Evolutionary conservation across 35 echinoderm and acorn worm genomes (phyloP), one percentile per base, ranked within the genome.

Genomic region (Hemicentrotus pulcherrimus): DNA sequence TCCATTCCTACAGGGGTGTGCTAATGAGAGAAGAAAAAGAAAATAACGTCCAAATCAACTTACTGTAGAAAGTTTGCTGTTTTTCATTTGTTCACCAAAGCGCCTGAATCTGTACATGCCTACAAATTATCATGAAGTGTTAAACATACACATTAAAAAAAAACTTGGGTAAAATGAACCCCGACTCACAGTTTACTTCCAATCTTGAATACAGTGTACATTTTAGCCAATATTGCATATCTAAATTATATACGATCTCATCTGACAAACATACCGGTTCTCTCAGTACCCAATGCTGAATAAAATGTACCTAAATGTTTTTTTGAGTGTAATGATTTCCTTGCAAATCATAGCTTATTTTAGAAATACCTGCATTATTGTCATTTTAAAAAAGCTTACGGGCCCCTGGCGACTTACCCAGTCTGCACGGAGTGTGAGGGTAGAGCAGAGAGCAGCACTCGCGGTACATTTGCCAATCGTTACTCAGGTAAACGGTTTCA

Each of bases 1-100:
- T 9, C 97, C 97, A 86, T 97, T 95, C 30, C 96, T 48, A 50
- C 97, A 97, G 24, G 97, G 97, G 47, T 91, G 95, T 28, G 96
- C 97, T 97, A 91, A 50, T 65, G 47, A 48, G 47, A 50, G 32
- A 58, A 24, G 31, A 95, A 12, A 32, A 92, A 46, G 31, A 92
- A 65, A 92, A 41, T 41, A 41, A 41, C 35, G 35, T 12, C 24
- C 86, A 86, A 22, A 18, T 12, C 22, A 22, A 22, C 22, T 19
- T 12, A 86, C 4, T 31, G 12, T n/a, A 86, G 35, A 41, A 41
- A 41, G 35, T 41, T 41, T 3, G 35, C 35, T 41, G 35, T 41
- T 41, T 41, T 41, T 41, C 3, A 41, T 1, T 41, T 41, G 0
- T 41, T 41, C 35, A 41, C 35, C 35, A 41, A 41, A 41, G 35